These are phyloP conservation scores for Muscidifurax raptorellus DNA, from an alignment of 1,140 invertebrate species.

Conservation along the genomic window DNA sequence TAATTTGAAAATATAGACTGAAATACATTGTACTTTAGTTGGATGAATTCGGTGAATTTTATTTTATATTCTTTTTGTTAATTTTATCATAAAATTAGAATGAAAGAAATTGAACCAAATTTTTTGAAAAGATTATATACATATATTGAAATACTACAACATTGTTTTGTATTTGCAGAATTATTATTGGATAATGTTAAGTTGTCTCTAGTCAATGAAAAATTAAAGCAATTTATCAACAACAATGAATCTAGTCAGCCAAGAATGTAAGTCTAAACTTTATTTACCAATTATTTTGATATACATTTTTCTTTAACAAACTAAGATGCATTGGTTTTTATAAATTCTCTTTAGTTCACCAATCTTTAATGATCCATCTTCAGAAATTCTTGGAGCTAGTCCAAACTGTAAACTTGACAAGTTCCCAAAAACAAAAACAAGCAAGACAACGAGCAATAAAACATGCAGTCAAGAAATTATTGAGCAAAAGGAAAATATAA, in stretches of 20 bases:
- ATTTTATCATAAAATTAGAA: not conserved
- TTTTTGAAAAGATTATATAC: not conserved
- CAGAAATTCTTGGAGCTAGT: constrained; percentile 14
- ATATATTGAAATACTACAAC: not conserved
- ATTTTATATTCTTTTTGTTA: not conserved
- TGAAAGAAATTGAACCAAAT: not conserved
- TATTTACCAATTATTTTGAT: not conserved
- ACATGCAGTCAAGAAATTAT: not conserved
- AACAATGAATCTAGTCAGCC: constrained; percentile 18
- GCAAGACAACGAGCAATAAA: not conserved
- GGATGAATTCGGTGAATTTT: not conserved
- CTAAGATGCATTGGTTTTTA: constrained; percentile 46
- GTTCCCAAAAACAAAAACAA: not conserved
- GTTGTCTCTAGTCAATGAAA: constrained; percentile 53
- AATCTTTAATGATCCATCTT: not conserved
- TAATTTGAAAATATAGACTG: too few relatives aligned
- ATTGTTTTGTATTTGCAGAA: constrained; percentile 57
- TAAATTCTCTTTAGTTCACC: constrained; percentile 15
- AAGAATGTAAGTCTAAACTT: constrained; percentile 36
- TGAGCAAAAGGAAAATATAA: constrained; percentile 33
- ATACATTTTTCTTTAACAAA: not conserved
- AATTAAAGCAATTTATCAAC: constrained; percentile 32
- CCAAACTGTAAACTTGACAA: constrained; percentile 10
- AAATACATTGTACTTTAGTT: too few relatives aligned
- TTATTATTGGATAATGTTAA: constrained; percentile 60